A percentile compares a stretch with the other conserved stretches of the same genome.
Evolutionary conservation across 2,888 invertebrate species (phyloP).

Genomic region (Gisinianus flammeolus): DNA sequence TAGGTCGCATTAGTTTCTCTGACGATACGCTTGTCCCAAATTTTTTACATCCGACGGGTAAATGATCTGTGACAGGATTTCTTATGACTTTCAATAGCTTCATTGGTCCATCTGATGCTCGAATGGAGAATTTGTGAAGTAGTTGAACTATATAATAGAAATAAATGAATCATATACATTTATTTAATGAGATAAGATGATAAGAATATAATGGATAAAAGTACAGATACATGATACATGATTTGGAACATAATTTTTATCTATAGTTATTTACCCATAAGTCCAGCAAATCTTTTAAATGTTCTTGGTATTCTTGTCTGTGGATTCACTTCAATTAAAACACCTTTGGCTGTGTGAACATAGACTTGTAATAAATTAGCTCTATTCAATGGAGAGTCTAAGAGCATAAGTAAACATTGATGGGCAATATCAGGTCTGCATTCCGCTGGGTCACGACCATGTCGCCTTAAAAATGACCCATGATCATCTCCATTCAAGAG

Average conservation of each 20-base stretch:
- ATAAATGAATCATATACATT: too few relatives aligned
- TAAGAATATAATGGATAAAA: slow-evolving; percentile 64
- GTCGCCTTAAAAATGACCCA: slow-evolving; percentile 79
- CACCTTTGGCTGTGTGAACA: slow-evolving; percentile 88
- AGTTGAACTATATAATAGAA: slow-evolving; percentile 98
- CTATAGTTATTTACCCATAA: slow-evolving; percentile 78
- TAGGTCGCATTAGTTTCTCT: slow-evolving; percentile 71
- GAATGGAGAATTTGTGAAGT: slow-evolving; percentile 89
- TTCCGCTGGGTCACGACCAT: slow-evolving; percentile 82
- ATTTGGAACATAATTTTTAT: too few relatives aligned
- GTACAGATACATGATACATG: too few relatives aligned
- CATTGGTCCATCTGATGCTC: slow-evolving; percentile 86
- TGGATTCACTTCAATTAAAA: slow-evolving; percentile 93
- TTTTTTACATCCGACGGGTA: slow-evolving; percentile 93
- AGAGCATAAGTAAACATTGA: slow-evolving; percentile 94
- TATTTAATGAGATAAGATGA: too few relatives aligned
- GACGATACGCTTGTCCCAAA: slow-evolving; percentile 88
- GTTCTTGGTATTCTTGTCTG: slow-evolving; percentile 96
- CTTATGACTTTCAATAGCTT: slow-evolving; percentile 94
- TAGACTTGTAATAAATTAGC: slow-evolving; percentile 96
- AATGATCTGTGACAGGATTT: slow-evolving; percentile 91
- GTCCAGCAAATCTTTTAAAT: slow-evolving; percentile 93
- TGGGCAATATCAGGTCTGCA: slow-evolving; percentile 97
- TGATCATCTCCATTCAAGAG: slow-evolving; percentile 95
- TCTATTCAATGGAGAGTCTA: slow-evolving; percentile 96